These are phyloP conservation scores for Oxytorus armatus DNA, from an alignment of 2,888 invertebrate species.

Conservation along the genomic window DNA sequence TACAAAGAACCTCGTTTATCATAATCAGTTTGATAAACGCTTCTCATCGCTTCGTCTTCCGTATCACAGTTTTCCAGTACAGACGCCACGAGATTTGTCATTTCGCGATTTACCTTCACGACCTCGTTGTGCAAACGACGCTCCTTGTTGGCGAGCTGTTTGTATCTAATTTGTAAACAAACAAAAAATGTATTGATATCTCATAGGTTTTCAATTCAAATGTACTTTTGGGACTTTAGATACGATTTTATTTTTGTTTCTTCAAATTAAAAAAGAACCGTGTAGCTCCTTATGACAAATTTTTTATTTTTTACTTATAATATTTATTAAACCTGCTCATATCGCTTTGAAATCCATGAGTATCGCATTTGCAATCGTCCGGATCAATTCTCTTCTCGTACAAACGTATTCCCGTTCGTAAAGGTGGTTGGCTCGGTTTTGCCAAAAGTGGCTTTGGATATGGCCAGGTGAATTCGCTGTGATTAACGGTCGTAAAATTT, in stretches of 20 bases:
- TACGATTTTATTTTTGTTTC: conserved; percentile 4
- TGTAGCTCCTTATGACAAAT: no score
- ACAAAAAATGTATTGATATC: no score
- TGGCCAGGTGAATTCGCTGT: conserved; percentile 87
- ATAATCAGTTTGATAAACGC: conserved; percentile 88
- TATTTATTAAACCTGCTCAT: conserved; percentile 84
- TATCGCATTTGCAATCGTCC: conserved; percentile 88
- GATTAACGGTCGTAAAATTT: conserved; percentile 85
- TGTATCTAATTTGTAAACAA: conserved; percentile 85
- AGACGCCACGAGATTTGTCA: conserved; percentile 73
- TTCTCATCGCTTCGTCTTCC: conserved; percentile 87
- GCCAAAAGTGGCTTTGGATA: conserved; percentile 86
- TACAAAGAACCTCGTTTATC: conserved; percentile 86
- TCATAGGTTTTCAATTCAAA: no score
- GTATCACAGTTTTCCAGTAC: conserved; percentile 88
- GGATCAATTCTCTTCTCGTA: conserved; percentile 86
- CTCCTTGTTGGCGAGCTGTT: conserved; percentile 87
- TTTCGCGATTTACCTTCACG: conserved; percentile 85
- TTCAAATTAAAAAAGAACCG: not conserved
- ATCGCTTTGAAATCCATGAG: conserved; percentile 87
- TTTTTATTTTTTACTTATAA: no score
- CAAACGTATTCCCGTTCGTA: conserved; percentile 84
- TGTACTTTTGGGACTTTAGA: no score
- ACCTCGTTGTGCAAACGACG: conserved; percentile 87
- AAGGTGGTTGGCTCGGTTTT: conserved; percentile 88